A percentile compares a stretch with the other conserved stretches of the same genome.
Conservation (phyloP, 2,797 vertebrate species). For the Anomalospiza imberbis region DNA sequence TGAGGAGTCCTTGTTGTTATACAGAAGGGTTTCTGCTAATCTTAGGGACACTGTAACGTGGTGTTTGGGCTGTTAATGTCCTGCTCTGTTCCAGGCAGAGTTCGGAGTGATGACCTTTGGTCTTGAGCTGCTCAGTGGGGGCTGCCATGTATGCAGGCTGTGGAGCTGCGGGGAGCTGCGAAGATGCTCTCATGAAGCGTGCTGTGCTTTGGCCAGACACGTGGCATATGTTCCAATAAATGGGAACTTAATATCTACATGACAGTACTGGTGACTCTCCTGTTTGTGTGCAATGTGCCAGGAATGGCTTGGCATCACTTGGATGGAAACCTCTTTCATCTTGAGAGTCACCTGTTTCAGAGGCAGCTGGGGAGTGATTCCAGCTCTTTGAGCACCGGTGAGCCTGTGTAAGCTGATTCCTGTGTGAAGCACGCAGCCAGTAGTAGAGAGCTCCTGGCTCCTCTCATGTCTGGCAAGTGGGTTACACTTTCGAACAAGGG, state of each 20-base stretch:
- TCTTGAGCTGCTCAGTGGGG: background rate
- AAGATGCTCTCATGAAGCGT: background rate
- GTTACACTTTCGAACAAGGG: background rate
- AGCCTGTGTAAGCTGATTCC: background rate
- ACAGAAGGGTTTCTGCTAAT: background rate
- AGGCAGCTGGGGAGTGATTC: background rate
- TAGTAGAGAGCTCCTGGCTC: background rate
- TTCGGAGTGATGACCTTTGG: background rate
- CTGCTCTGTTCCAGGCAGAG: background rate
- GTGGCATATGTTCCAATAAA: background rate
- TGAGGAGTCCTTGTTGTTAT: background rate
- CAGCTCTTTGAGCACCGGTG: background rate
- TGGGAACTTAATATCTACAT: background rate
- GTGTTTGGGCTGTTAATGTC: background rate
- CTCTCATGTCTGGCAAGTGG: background rate
- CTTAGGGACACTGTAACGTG: accelerated
- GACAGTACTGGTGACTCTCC: background rate
- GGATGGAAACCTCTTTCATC: background rate
- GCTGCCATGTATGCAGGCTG: background rate
- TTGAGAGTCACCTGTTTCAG: background rate
- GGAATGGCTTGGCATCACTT: background rate
- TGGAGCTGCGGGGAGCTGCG: background rate
- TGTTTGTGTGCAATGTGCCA: background rate
- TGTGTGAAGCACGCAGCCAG: background rate
- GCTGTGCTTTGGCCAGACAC: background rate